Evolutionary conservation across 2,888 invertebrate species (phyloP).

Genomic region (Drosophila meridionalis): DNA sequence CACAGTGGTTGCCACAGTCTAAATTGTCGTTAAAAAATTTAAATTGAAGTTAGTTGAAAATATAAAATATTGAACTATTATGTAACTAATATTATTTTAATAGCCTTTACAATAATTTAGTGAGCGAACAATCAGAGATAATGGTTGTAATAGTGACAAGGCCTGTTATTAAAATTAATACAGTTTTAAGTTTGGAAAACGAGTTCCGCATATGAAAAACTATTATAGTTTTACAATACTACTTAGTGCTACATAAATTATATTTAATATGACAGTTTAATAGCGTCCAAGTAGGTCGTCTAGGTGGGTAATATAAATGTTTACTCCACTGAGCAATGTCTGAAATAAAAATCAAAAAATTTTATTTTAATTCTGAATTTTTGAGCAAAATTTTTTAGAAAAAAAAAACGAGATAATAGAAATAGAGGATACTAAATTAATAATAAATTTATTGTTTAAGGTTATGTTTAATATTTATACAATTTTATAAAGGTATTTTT

Average conservation of each 20-base stretch:
- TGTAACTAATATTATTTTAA: neutral
- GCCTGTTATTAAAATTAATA: neutral
- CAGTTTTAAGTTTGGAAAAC: neutral
- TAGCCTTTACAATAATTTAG: neutral
- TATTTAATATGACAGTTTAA: neutral
- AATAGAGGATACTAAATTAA: too few relatives aligned
- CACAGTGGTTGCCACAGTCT: conserved; percentile 18
- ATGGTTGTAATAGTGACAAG: neutral
- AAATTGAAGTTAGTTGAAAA: neutral
- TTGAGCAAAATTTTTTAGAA: too few relatives aligned
- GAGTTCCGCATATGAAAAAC: neutral
- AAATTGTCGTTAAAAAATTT: neutral
- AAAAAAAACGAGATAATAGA: too few relatives aligned
- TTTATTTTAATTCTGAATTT: too few relatives aligned
- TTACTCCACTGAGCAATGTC: neutral
- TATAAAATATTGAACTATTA: neutral
- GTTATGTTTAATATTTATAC: too few relatives aligned
- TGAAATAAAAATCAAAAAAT: too few relatives aligned
- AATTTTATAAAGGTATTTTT: too few relatives aligned
- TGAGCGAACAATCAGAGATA: neutral
- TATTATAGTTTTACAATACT: neutral
- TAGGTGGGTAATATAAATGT: neutral
- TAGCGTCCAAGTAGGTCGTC: neutral
- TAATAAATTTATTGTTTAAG: too few relatives aligned
- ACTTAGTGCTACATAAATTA: neutral